Base-by-base conservation (phyloP, 2,113 vertebrate genomes). In the Rhegmatorhina hoffmannsi region DNA sequence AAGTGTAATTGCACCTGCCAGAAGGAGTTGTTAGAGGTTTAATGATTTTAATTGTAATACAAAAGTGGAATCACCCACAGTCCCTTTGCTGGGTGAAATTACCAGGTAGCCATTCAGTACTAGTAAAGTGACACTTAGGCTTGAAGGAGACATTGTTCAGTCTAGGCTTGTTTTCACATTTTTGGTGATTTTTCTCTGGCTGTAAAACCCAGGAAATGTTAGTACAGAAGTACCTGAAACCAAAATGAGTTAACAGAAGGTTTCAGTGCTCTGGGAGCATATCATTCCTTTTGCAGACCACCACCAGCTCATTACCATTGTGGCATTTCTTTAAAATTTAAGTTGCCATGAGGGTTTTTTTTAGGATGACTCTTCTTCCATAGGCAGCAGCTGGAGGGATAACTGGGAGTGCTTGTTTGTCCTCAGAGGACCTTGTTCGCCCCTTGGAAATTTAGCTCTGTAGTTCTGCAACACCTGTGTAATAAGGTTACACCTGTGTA, bases 401-500 rank as follows among this genome's bases (percentile, higher is more conserved):
- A 38, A 40, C 34, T 59, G 40, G n/a, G 64, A 84, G 11, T 64
- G 58, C 53, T 90, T 9, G 8, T 79, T 86, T 91, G 87, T 90
- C 66, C 86, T 87, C 76, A 70, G 53, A 70, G 85, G 63, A 64
- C 63, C 46, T 56, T 49, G 28, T 21, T 90, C 67, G 28, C 44
- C 1, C 2, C 75, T 91, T 74, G 64, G 49, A 92, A 84, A 21
- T 83, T 7, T 9, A 50, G 78, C 85, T 88, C 60, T 60, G 53
- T 73, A 58, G 47, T 34, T 81, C 64, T 89, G 56, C 50, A 72
- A 28, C 86, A 92, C 84, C 95, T 95, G 83, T 67, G 62, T 67
- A 90, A 81, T 87, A 92, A 97, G 89, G 91, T 95, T 96, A 78
- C 83, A 81, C 77, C 94, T 97, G 91, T 90, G 73, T 70, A 86